These are phyloP conservation scores for Galbula dea DNA, from an alignment of 2,113 vertebrate species.

Conservation along the genomic window DNA sequence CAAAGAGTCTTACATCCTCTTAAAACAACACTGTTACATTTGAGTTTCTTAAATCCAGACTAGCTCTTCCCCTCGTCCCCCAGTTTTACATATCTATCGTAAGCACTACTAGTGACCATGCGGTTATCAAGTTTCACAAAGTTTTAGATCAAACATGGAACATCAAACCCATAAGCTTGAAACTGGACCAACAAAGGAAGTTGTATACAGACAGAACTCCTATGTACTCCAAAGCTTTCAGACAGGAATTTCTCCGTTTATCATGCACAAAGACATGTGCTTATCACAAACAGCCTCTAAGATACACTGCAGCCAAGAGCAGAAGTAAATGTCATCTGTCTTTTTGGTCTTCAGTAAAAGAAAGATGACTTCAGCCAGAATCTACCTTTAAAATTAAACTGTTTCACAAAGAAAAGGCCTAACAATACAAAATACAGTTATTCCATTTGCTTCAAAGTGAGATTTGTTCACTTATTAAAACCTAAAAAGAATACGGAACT, in stretches of 20 bases:
- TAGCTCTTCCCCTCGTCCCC: background rate
- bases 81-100: background rate
- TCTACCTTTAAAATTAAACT: background rate
- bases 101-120: background rate
- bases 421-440: background rate
- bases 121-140: background rate
- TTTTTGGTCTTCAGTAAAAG: background rate
- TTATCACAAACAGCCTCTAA: background rate
- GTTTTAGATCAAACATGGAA: background rate
- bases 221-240: background rate
- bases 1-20: background rate
- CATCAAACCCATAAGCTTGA: background rate
- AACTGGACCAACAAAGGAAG: background rate
- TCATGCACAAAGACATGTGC: background rate
- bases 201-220: background rate
- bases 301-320: slow-evolving; percentile 16
- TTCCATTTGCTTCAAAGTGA: background rate
- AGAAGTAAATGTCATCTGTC: background rate
- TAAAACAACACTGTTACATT: background rate
- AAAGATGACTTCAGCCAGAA: background rate
- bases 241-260: slow-evolving; percentile 2
- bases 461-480: background rate
- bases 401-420: background rate
- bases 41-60: background rate
- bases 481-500: background rate